Evolutionary conservation across 2,888 invertebrate species (phyloP).

Genomic region (Cloeon dipterum): DNA sequence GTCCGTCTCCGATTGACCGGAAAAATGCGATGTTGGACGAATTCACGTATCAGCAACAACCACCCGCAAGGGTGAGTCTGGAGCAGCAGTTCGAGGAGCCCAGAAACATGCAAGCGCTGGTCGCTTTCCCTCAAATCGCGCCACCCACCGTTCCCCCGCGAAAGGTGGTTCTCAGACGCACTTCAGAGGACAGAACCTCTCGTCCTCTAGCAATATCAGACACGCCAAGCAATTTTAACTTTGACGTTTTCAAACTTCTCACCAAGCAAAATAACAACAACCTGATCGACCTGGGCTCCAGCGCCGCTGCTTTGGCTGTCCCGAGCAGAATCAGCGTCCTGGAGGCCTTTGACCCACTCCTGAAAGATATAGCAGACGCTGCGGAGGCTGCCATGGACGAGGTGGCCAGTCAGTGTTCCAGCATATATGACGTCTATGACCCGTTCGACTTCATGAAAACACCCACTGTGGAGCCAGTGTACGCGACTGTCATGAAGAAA

Average conservation of each 20-base stretch:
- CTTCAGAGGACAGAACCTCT: too few species aligned
- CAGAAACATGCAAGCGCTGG: too few species aligned
- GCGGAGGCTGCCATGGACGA: slow-evolving; percentile 5
- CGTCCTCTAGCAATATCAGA: not conserved
- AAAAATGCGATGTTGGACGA: not conserved
- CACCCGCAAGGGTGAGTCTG: not conserved
- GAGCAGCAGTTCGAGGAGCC: too few species aligned
- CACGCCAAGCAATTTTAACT: slow-evolving; percentile 4
- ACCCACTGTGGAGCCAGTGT: slow-evolving; percentile 35
- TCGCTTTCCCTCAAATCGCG: too few species aligned
- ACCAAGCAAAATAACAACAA: slow-evolving; percentile 26
- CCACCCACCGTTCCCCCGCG: too few species aligned
- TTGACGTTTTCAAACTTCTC: slow-evolving; percentile 20
- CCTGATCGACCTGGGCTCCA: slow-evolving; percentile 29
- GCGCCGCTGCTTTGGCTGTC: not conserved
- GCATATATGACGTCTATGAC: slow-evolving; percentile 52
- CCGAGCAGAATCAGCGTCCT: slow-evolving; percentile 36
- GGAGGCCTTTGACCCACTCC: slow-evolving; percentile 71
- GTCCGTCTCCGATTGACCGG: slow-evolving; percentile 3
- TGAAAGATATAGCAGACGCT: slow-evolving; percentile 19
- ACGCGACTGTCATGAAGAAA: slow-evolving; percentile 38
- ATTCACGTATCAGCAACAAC: not conserved
- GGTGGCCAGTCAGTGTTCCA: slow-evolving; percentile 28
- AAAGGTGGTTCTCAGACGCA: too few species aligned
- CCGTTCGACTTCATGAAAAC: slow-evolving; percentile 57